Evolutionary conservation across 2,113 vertebrate species (phyloP).

Genomic region (Phrynosoma blainvillii): DNA sequence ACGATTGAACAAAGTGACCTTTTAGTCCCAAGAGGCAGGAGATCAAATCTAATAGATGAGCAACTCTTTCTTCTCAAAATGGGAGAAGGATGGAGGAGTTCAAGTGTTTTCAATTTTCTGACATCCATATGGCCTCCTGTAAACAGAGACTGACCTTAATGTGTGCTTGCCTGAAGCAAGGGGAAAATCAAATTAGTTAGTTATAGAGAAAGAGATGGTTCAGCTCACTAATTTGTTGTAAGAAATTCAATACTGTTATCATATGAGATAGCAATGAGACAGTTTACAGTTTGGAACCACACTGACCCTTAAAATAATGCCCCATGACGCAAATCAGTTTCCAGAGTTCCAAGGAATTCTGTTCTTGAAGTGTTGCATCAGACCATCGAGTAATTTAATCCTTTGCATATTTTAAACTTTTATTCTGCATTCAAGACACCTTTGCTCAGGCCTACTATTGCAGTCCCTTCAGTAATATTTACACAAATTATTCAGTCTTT

Average conservation of each 20-base stretch:
- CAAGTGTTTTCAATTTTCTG: slow-evolving; percentile 47
- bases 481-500: not conserved
- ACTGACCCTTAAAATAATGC: slow-evolving; percentile 9
- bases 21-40: slow-evolving; percentile 20
- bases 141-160: slow-evolving; percentile 13
- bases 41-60: slow-evolving; percentile 17
- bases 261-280: slow-evolving; percentile 9
- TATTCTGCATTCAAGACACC: not conserved
- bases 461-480: not conserved
- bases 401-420: not conserved
- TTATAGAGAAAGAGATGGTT: slow-evolving; percentile 1
- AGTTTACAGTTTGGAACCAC: not conserved
- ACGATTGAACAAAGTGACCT: slow-evolving; percentile 39
- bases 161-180: slow-evolving; percentile 10
- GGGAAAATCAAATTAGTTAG: slow-evolving; percentile 18
- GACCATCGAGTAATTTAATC: not conserved
- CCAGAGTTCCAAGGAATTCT: not conserved
- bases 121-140: slow-evolving; percentile 16
- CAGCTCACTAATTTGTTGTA: slow-evolving; percentile 39
- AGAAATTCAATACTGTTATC: not conserved
- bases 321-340: not conserved
- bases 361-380: not conserved
- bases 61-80: not conserved
- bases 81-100: not conserved
- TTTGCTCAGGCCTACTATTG: not conserved